These are phyloP conservation scores for Coregonus sp. DNA, from an alignment of 2,797 vertebrate genomes.

Conservation along the genomic window DNA sequence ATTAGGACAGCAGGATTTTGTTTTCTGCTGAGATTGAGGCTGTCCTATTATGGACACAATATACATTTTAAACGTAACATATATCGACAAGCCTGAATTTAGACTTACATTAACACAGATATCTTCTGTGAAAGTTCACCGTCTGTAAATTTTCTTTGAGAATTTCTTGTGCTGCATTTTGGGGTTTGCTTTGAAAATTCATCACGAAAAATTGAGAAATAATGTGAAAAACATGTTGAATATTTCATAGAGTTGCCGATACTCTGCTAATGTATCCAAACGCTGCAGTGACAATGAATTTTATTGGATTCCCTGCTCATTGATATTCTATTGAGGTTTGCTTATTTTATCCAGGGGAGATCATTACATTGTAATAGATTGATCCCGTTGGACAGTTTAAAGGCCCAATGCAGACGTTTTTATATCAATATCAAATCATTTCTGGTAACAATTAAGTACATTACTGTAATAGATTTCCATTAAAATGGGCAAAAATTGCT, in stretches of 20 bases:
- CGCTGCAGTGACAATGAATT: constrained; percentile 15
- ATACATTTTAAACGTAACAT: background rate
- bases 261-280: constrained; percentile 7
- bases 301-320: constrained; percentile 28
- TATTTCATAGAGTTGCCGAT: constrained; percentile 20
- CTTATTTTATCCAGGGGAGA: constrained; percentile 25
- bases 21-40: background rate
- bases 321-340: constrained; percentile 18
- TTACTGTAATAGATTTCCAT: too few species aligned
- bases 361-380: constrained; percentile 34
- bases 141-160: background rate
- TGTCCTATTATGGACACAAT: background rate
- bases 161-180: background rate
- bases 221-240: constrained; percentile 10
- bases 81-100: background rate
- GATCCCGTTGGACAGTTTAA: constrained; percentile 20
- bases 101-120: background rate
- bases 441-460: too few species aligned
- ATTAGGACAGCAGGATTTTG: background rate
- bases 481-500: too few species aligned
- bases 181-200: background rate
- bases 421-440: too few species aligned
- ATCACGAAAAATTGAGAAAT: background rate
- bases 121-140: background rate
- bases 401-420: too few species aligned